Conservation (phyloP, 1,140 invertebrate genomes). For the Leptinotarsa undecemlineata region DNA sequence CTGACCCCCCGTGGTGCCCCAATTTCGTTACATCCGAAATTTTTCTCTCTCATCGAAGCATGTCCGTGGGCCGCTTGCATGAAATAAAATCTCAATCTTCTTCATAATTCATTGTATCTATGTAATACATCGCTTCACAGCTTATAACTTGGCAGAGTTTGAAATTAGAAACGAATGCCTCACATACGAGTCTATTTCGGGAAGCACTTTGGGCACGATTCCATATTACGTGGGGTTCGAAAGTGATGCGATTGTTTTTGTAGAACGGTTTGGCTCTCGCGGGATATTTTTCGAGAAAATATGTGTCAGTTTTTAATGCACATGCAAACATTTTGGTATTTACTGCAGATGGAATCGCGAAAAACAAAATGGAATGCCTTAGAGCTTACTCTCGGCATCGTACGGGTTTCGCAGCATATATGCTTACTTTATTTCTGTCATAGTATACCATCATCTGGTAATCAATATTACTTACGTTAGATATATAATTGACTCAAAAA, state of each 20-base stretch:
- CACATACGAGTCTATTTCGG: conserved; percentile 31
- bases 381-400: too few species aligned
- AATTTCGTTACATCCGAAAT: too few species aligned
- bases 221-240: conserved; percentile 29
- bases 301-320: conserved; percentile 22
- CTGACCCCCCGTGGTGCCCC: too few species aligned
- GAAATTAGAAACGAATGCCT: conserved; percentile 19
- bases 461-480: too few species aligned
- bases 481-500: too few species aligned
- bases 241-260: conserved; percentile 4
- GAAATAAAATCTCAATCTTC: too few species aligned
- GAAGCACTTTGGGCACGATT: conserved; percentile 32
- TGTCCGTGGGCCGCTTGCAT: too few species aligned
- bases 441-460: too few species aligned
- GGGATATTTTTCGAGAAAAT: conserved; percentile 12
- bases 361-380: neutral
- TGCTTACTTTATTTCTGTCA: too few species aligned
- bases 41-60: too few species aligned
- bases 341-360: neutral
- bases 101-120: neutral
- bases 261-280: neutral
- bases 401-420: too few species aligned
- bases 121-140: conserved; percentile 20
- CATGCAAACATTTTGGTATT: conserved; percentile 8
- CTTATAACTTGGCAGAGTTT: conserved; percentile 9